Percentiles rank a stretch among this genome's conserved stretches.
Evolutionary conservation across 2,797 vertebrate genomes (phyloP).

Genomic region (Graptemys geographica): DNA sequence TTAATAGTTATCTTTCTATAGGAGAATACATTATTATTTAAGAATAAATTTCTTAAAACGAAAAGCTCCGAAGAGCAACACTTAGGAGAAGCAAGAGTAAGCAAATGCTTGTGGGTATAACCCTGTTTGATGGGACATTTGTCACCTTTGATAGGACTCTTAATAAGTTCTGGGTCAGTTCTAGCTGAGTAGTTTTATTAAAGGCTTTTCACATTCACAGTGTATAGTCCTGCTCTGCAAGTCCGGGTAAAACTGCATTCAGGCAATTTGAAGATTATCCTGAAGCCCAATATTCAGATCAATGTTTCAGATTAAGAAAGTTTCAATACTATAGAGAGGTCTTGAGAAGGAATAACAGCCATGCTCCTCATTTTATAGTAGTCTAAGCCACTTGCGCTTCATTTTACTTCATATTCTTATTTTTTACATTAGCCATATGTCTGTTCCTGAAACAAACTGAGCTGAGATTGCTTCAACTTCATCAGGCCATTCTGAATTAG

Average conservation of each 20-base stretch:
- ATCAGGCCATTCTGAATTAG: not conserved
- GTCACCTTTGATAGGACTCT: not conserved
- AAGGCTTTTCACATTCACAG: not conserved
- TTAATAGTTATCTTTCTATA: not conserved
- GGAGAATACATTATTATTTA: not conserved
- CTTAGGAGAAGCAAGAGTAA: not conserved
- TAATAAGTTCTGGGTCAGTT: not conserved
- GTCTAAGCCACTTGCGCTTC: not conserved
- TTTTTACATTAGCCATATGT: not conserved
- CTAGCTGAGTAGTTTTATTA: not conserved
- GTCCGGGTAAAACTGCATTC: not conserved
- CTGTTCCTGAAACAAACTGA: not conserved
- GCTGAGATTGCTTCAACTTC: not conserved
- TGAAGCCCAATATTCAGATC: not conserved
- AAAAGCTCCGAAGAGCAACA: not conserved
- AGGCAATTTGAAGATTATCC: constrained; percentile 1
- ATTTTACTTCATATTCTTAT: not conserved
- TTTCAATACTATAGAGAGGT: not conserved
- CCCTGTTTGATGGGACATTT: not conserved
- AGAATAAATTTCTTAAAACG: not conserved
- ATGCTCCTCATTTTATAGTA: not conserved
- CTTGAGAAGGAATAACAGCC: not conserved
- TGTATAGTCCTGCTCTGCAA: not conserved
- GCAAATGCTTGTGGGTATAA: not conserved
- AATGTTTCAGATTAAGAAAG: not conserved